Evolutionary conservation across 2,113 vertebrate genomes (phyloP).

Genomic region (Piaya cayana): DNA sequence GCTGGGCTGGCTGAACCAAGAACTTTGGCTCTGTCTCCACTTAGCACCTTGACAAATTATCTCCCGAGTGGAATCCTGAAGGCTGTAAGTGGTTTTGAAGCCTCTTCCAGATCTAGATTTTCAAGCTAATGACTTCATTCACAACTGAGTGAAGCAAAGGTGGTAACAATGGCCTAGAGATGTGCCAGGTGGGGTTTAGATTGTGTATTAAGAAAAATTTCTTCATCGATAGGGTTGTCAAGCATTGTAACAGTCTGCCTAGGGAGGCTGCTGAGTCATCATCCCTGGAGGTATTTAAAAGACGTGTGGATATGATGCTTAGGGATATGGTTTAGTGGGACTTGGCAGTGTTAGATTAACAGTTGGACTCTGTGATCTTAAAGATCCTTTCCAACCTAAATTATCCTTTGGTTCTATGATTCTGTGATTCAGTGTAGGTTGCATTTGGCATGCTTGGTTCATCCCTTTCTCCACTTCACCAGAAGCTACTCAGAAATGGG

Average conservation of each 20-base stretch:
- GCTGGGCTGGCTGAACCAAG: conserved; percentile 40
- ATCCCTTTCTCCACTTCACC: not conserved
- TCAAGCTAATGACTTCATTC: conserved; percentile 56
- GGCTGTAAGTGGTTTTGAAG: conserved; percentile 32
- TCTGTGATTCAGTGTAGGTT: not conserved
- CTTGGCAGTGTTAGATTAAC: too few species aligned
- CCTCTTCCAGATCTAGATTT: conserved; percentile 42
- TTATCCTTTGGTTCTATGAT: too few species aligned
- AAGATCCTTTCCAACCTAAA: too few species aligned
- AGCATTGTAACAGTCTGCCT: too few species aligned
- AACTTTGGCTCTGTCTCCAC: conserved; percentile 50
- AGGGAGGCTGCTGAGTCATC: too few species aligned
- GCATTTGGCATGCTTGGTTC: not conserved
- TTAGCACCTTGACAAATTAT: conserved; percentile 59
- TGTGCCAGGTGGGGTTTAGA: too few species aligned
- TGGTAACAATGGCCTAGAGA: not conserved
- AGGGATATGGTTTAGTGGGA: too few species aligned
- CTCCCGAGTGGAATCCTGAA: conserved; percentile 55
- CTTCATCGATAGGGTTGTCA: too few species aligned
- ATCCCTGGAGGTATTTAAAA: too few species aligned
- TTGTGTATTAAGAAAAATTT: too few species aligned
- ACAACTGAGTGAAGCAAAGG: conserved; percentile 5
- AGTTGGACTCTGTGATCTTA: too few species aligned
- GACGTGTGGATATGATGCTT: too few species aligned
- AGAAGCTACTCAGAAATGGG: not conserved